Base-by-base conservation (phyloP, 2,113 vertebrate genomes). In the Sturnus vulgaris region DNA sequence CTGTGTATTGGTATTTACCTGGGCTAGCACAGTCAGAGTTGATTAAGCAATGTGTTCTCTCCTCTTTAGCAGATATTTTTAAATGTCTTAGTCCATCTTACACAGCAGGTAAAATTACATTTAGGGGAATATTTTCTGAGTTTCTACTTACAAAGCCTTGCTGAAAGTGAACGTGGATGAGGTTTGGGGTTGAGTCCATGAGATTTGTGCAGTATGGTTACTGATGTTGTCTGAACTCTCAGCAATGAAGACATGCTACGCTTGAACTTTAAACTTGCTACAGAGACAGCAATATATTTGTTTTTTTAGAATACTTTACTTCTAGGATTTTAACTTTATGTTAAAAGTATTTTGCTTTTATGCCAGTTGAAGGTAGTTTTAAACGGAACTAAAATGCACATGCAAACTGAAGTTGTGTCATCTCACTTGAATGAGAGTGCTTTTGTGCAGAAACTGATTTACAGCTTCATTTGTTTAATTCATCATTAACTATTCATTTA, bases 141-240 rank as follows among this genome's bases (percentile, higher is more conserved):
- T 56, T 78, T n/a, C 10, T 46, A 3, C 39, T 35, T 71, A 11
- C 1, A 35, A 80, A 80, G 17, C 35, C 23, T 55, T 2, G 1
- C 35, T 24, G 22, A 33, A 68, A 35, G 22, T 80, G 49, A 65
- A 40, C 64, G n/a, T 2, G 2, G 9, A 16, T 47, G 25, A 72
- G 25, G 12, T 68, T 56, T 0, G 2, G 10, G 9, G n/a, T 88
- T 46, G 40, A 92, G n/a, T 13, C 61, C 6, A 0, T 37, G 24
- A 64, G 33, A 5, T 50, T n/a, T 59, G 11, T 60, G 25, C 39
- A 37, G 24, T 65, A 46, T 1, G 0, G 49, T 31, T 33, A 12
- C 15, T 57, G 24, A 31, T 60, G 11, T 24, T 71, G 22, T 59
- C 69, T 57, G 30, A 70, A 16, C 37, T 77, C 20, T 5, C 4